Evolutionary conservation across 2,888 invertebrate species (phyloP).

Genomic region (Schizaphis graminum): DNA sequence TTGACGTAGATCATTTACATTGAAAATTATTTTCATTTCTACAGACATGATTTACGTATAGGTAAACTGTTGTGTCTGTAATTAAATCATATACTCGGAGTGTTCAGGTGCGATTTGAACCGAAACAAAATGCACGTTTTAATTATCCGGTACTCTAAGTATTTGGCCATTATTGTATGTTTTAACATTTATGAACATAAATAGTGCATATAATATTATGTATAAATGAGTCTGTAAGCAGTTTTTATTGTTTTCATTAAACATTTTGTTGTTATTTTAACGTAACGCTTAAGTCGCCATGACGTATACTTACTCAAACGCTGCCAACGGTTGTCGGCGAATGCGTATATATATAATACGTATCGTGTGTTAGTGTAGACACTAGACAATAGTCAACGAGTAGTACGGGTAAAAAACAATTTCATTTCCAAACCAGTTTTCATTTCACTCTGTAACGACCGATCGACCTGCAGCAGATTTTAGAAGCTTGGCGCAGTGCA

Average conservation of each 20-base stretch:
- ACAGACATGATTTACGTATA: neutral
- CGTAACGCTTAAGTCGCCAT: neutral
- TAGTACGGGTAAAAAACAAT: neutral
- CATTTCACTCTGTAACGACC: neutral
- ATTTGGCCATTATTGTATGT: neutral
- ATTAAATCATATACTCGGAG: neutral
- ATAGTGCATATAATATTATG: neutral
- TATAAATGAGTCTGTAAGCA: neutral
- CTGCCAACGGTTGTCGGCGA: neutral
- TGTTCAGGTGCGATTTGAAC: neutral
- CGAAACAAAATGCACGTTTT: neutral
- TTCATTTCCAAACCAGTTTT: constrained; percentile 39
- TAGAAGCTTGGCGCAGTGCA: neutral
- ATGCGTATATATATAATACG: neutral
- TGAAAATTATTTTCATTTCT: neutral
- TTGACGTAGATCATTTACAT: neutral
- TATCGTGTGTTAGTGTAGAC: neutral
- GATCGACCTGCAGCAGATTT: neutral
- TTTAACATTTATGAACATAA: neutral
- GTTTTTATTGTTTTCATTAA: constrained; percentile 3
- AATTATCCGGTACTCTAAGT: neutral
- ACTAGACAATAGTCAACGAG: neutral
- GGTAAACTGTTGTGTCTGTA: neutral
- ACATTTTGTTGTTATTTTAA: constrained; percentile 19
- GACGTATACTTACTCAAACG: constrained; percentile 1